phyloP scores from a whole-genome alignment of 2,113 vertebrate genomes.

The Calidris pygmaea region DNA sequence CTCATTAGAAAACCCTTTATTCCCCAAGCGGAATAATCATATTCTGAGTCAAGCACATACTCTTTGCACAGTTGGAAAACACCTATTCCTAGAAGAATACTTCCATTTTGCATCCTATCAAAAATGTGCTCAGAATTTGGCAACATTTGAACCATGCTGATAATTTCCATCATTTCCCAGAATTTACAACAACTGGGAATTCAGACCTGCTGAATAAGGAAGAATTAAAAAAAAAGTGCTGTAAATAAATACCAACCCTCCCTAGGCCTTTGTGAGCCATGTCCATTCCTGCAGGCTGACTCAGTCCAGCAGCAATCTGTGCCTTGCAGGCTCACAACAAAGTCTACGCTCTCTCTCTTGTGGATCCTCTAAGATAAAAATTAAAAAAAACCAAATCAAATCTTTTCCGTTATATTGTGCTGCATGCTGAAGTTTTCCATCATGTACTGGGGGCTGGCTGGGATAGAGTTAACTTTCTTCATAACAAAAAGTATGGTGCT shows the following conservation, averaged over 20 bases:
- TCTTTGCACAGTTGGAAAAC: not conserved
- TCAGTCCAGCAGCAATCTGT: not conserved
- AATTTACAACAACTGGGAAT: slow-evolving; percentile 7
- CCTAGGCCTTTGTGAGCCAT: not conserved
- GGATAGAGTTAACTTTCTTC: not conserved
- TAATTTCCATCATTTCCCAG: not conserved
- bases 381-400: not conserved
- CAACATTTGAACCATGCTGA: not conserved
- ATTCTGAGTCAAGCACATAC: not conserved
- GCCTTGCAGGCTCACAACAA: not conserved
- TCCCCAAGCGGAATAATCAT: not conserved
- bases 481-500: accelerated
- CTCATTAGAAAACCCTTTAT: not conserved
- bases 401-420: not conserved
- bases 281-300: not conserved
- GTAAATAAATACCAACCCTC: not conserved
- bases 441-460: not conserved
- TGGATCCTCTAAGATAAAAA: not conserved
- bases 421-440: not conserved
- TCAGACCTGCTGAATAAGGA: slow-evolving; percentile 11
- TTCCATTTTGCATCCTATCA: not conserved
- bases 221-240: not conserved
- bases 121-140: not conserved
- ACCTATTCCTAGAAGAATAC: slow-evolving; percentile 12
- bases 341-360: not conserved